phyloP scores from a whole-genome alignment of 2,888 invertebrate species.

The Erannis defoliaria region DNA sequence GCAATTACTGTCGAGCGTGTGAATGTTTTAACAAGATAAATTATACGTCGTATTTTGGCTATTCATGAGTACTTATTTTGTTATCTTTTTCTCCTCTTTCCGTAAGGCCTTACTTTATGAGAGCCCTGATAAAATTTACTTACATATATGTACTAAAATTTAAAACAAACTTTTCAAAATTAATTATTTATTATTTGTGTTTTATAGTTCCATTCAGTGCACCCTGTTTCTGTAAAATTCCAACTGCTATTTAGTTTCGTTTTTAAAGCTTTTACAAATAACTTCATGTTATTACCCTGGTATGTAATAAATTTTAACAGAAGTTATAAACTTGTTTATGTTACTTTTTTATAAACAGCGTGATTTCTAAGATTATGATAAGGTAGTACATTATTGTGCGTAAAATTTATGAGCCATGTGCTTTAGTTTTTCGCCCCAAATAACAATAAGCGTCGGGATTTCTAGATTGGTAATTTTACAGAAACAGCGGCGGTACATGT shows the following conservation, averaged over 20 bases:
- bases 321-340: too few relatives aligned
- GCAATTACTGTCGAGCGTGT: too few relatives aligned
- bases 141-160: background rate
- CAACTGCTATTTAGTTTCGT: background rate
- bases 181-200: slow-evolving; percentile 51
- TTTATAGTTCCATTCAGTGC: slow-evolving; percentile 28
- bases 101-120: too few relatives aligned
- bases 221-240: slow-evolving; percentile 35
- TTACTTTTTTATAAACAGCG: too few relatives aligned
- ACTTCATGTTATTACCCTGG: background rate
- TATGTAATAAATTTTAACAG: too few relatives aligned
- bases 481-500: background rate
- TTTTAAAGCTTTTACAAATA: background rate
- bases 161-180: slow-evolving; percentile 57
- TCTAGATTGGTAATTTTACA: background rate
- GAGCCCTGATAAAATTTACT: background rate
- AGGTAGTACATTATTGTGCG: slow-evolving; percentile 1
- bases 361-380: background rate
- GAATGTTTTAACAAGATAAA: slow-evolving; percentile 25
- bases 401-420: background rate
- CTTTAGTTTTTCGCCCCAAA: background rate
- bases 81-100: background rate
- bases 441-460: background rate
- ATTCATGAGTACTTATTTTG: slow-evolving; percentile 9
- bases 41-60: slow-evolving; percentile 2